Conservation (phyloP, 2,888 invertebrate species). For the Tenthredo notha region DNA sequence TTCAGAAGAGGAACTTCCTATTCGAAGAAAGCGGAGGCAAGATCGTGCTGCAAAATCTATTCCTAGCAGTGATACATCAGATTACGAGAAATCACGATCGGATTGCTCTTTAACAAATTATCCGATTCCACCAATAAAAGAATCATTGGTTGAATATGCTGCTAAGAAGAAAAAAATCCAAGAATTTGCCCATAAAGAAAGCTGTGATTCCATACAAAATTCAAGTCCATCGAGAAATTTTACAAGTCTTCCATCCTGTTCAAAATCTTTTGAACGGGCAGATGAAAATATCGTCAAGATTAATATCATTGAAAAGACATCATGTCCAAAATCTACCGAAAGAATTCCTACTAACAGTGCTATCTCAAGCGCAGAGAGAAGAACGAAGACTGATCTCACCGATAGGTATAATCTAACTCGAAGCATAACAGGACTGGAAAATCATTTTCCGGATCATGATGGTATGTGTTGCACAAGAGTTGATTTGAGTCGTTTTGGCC, state of each 20-base stretch:
- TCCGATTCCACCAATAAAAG: not conserved
- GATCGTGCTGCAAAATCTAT: not conserved
- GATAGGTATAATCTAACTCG: not conserved
- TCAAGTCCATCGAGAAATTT: not conserved
- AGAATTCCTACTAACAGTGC: not conserved
- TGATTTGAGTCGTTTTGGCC: not conserved
- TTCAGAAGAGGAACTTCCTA: conserved; percentile 7
- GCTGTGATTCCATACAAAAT: not conserved
- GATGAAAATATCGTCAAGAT: not conserved
- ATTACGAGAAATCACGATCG: not conserved
- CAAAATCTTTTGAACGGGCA: not conserved
- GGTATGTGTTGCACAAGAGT: not conserved
- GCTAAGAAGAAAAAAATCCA: conserved; percentile 1
- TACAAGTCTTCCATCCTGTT: not conserved
- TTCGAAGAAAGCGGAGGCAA: conserved; percentile 7
- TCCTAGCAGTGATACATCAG: not conserved
- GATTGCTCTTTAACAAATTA: not conserved
- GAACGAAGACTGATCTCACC: not conserved
- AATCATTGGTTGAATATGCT: not conserved
- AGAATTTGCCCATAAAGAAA: not conserved
- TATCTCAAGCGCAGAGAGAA: not conserved
- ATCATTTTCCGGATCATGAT: not conserved
- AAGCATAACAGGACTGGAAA: conserved; percentile 13
- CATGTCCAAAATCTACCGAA: not conserved
- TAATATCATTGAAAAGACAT: not conserved